Percentiles rank a stretch among this genome's conserved stretches.
Conservation (phyloP, 2,888 invertebrate genomes). For the Leptopilina drosophilae region DNA sequence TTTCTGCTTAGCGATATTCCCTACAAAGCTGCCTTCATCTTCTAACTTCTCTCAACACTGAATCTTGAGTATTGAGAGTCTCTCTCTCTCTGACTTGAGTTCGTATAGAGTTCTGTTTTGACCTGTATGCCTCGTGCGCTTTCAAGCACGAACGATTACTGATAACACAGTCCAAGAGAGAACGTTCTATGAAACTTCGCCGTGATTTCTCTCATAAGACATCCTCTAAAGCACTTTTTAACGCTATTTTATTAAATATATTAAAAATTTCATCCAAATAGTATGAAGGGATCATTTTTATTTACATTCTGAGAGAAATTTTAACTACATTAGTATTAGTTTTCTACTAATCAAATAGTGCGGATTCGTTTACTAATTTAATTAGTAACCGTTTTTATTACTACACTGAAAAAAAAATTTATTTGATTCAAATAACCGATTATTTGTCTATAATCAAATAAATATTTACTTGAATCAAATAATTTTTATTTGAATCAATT, state of each 20-base stretch:
- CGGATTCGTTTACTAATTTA: too few species aligned
- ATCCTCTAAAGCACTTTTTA: neutral
- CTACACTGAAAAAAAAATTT: too few species aligned
- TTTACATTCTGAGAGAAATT: too few species aligned
- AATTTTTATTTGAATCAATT: too few species aligned
- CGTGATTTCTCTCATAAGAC: constrained; percentile 16
- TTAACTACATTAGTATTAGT: too few species aligned
- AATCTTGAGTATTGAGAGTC: constrained; percentile 43
- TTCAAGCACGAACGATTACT: constrained; percentile 52
- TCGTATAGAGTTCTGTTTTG: constrained; percentile 49
- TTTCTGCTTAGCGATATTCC: constrained; percentile 75
- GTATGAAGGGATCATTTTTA: too few species aligned
- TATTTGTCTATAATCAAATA: too few species aligned
- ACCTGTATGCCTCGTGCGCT: constrained; percentile 49
- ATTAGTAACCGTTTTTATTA: too few species aligned
- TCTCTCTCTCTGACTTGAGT: constrained; percentile 48
- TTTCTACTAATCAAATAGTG: too few species aligned
- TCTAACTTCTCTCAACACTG: constrained; percentile 52
- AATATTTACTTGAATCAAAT: too few species aligned
- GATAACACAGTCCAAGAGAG: constrained; percentile 50
- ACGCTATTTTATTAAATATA: neutral
- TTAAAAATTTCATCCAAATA: too few species aligned
- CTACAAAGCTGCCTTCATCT: constrained; percentile 74
- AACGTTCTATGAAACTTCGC: constrained; percentile 41
- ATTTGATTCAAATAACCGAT: too few species aligned